Evolutionary conservation across 2,113 vertebrate species (phyloP), one percentile per base, ranked within the genome.

Genomic region (Delphinapterus leucas): DNA sequence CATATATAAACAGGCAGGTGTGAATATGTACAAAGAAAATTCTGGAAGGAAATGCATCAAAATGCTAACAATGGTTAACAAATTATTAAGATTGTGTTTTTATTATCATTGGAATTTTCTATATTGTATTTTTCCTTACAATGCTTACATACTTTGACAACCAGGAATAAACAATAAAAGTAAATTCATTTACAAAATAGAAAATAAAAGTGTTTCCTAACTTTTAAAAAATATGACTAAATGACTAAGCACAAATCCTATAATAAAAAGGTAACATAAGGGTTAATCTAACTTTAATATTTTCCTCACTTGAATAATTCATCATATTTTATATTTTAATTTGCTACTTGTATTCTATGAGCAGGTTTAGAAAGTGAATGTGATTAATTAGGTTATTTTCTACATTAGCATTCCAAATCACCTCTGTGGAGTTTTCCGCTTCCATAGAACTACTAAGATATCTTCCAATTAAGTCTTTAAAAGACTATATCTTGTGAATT

Each of bases 1-100:
- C 41, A 49, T 21, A 82, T 18, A 49, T 44, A 96, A 83, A 80
- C 23, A 90, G 28, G 36, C 79, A 91, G 9, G 8, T 38, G 6
- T 85, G 67, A 77, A 77, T 47, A 92, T 82, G 25, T 60, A 86
- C 47, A 83, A 80, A 67, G 26, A 94, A 93, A 92, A 38, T 96
- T 97, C 83, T 92, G 38, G 68, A 89, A 94, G 25, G 7, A 95
- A 96, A 81, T 93, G 2, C 26, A 95, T 53, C 58, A 94, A 96
- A 94, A 95, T 84, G 26, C 41, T 87, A 89, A 73, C 36, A 92
- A 18, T 81, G 7, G 2, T 81, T 93, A 92, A 49, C 31, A 68
- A 89, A 80, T 89, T 11, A 3, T 92, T 85, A 95, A 96, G 28
- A 74, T 38, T 88, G 26, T 84, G 12, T 67, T 49, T 97, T 70